Base-by-base conservation (phyloP, 2,113 vertebrate genomes). In the Telmatochromis brichardi region DNA sequence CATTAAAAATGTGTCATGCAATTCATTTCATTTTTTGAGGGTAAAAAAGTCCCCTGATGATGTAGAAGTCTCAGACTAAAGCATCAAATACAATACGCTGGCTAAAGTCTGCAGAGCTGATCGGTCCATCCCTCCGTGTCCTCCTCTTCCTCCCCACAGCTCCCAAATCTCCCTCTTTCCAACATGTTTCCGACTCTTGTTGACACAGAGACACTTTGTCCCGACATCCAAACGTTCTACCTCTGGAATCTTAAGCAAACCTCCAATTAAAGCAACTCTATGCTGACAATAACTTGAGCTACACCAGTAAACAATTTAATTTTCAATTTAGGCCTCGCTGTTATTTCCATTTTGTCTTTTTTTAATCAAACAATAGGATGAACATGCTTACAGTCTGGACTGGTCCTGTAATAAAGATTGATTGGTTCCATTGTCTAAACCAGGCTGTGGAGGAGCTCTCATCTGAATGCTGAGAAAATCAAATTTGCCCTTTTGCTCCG, bases 371-470 rank as follows among this genome's bases (percentile, higher is more conserved):
- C 42, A 45, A 47, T 47, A 47, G 71, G 71, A 47, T 47, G 68
- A 26, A 76, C 68, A 76, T 28, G 42, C 40, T 28, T 76, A 47
- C 23, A 11, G 71, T 7, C 71, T 12, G 42, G 42, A 76, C 40
- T 28, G 71, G 9, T 28, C 42, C 40, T 28, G 40, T 47, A 28
- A 76, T 76, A 76, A 47, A 76, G 71, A 76, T 76, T 76, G 42
- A 76, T 76, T 76, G 71, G 2, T 1, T 47, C 71, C 23, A 47
- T 76, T 76, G 23, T 28, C 23, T 76, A 19, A 76, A 5, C 42
- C 42, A 76, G 23, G 71, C 40, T 47, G 42, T 47, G 26, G 71
- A 28, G 14, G 21, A 47, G 40, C 14, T 7, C 40, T 47, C 21
- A 47, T 76, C 23, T 28, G 1, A 76, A 47, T 47, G 40, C 71